These are phyloP conservation scores for Monodelphis domestica DNA, from an alignment of 2,797 vertebrate genomes.

Conservation along the genomic window DNA sequence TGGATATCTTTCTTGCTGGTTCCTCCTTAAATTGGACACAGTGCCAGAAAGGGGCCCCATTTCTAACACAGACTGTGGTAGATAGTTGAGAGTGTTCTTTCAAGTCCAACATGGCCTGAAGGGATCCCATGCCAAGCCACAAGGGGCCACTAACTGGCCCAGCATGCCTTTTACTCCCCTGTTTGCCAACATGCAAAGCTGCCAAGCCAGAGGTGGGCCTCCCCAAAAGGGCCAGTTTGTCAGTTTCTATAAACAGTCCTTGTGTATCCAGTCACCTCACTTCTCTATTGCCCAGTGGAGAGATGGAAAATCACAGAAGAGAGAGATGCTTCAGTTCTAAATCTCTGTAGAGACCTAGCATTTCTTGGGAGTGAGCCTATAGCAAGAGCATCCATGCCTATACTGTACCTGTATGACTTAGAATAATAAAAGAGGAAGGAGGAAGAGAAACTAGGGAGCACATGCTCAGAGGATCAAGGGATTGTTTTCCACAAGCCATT, in stretches of 20 bases:
- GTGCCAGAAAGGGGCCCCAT: background rate
- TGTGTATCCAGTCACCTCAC: background rate
- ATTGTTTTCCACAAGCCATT: conserved; percentile 22
- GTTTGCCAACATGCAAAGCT: background rate
- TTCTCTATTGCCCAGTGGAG: background rate
- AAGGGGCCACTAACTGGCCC: background rate
- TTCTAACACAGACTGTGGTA: background rate
- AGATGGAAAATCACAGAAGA: conserved; percentile 10
- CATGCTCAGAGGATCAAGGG: background rate
- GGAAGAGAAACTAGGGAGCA: background rate
- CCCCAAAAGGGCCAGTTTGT: conserved; percentile 7
- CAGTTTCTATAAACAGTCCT: background rate
- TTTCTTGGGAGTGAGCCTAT: background rate
- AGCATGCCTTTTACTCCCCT: background rate
- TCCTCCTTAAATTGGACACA: background rate
- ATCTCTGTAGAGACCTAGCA: background rate
- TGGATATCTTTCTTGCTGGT: background rate
- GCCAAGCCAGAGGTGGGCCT: background rate
- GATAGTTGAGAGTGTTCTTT: background rate
- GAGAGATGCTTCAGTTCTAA: background rate
- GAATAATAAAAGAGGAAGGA: background rate
- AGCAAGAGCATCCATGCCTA: background rate
- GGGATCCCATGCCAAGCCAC: background rate
- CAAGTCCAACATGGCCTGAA: background rate
- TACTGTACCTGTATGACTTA: background rate